A percentile compares a stretch with the other conserved stretches of the same genome.
These are phyloP conservation scores for Stegastes partitus DNA, from an alignment of 2,113 vertebrate genomes.

Conservation along the genomic window DNA sequence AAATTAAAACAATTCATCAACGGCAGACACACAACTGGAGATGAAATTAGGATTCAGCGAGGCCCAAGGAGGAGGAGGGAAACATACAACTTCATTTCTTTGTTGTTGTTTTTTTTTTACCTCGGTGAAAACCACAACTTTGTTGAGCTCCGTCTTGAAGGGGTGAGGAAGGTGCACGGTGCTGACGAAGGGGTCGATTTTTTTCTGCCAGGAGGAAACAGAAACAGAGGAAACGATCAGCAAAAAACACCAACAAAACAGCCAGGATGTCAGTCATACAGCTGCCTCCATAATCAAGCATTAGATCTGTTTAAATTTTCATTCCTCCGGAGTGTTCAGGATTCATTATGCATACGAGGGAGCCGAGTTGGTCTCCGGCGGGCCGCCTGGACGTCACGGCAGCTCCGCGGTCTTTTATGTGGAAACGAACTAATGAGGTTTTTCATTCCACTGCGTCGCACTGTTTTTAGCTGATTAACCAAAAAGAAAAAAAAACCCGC, in stretches of 20 bases:
- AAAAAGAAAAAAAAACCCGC: not conserved
- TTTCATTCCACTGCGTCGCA: not conserved
- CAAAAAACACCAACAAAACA: not conserved
- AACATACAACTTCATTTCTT: no score
- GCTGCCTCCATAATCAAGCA: not conserved
- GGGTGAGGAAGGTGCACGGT: slow-evolving; percentile 86
- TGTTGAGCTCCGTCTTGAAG: slow-evolving; percentile 86
- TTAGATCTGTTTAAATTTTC: slow-evolving; percentile 21
- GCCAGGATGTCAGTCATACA: not conserved
- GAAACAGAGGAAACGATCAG: not conserved
- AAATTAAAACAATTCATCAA: slow-evolving; percentile 54
- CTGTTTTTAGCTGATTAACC: slow-evolving; percentile 20
- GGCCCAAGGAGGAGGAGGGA: not conserved
- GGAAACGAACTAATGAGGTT: slow-evolving; percentile 11
- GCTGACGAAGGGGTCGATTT: slow-evolving; percentile 88
- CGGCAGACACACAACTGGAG: not conserved
- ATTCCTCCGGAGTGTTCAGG: slow-evolving; percentile 25
- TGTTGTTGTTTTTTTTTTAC: slow-evolving; percentile 83
- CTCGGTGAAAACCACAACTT: slow-evolving; percentile 92
- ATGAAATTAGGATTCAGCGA: slow-evolving; percentile 35
- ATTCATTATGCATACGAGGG: slow-evolving; percentile 33
- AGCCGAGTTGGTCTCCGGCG: slow-evolving; percentile 3
- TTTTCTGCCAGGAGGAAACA: slow-evolving; percentile 85
- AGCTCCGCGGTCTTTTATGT: slow-evolving; percentile 20
- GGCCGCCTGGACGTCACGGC: not conserved